Evolutionary conservation across 2,113 vertebrate species (phyloP).

Genomic region (Neofelis nebulosa): DNA sequence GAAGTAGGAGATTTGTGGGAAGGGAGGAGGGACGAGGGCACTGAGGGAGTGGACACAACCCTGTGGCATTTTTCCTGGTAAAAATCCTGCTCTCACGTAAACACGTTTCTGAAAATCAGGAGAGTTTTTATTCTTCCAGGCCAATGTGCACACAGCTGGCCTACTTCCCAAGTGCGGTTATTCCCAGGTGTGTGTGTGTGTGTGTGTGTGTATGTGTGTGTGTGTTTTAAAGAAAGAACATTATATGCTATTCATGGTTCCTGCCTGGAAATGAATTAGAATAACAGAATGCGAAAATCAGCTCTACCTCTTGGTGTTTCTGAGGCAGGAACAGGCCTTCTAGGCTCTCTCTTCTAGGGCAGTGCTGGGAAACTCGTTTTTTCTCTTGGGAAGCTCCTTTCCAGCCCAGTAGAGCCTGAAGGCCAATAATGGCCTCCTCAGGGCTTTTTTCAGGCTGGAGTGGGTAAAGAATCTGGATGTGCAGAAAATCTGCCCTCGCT

Average conservation of each 20-base stretch:
- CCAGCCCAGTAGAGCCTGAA: background rate
- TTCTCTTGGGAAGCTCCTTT: background rate
- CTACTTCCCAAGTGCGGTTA: constrained; percentile 25
- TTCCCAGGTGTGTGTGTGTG: background rate
- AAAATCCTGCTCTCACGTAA: constrained; percentile 19
- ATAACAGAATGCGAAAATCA: background rate
- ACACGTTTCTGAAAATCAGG: constrained; percentile 22
- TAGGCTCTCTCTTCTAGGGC: background rate
- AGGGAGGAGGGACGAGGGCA: background rate
- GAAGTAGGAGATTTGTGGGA: constrained; percentile 54
- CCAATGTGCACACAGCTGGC: background rate
- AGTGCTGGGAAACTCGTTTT: background rate
- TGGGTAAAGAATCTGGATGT: background rate
- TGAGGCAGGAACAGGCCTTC: background rate
- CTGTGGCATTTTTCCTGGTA: background rate
- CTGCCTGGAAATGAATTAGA: background rate
- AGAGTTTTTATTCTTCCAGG: background rate
- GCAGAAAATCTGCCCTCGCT: background rate
- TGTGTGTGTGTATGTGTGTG: background rate
- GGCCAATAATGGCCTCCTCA: too few species aligned
- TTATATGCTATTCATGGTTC: background rate
- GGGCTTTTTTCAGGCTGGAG: background rate
- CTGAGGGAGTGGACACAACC: background rate
- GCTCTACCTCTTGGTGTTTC: background rate
- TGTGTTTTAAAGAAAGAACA: constrained; percentile 42